These are phyloP conservation scores for Brachypodius melanocephalos DNA, from an alignment of 2,113 vertebrate genomes.

Conservation along the genomic window DNA sequence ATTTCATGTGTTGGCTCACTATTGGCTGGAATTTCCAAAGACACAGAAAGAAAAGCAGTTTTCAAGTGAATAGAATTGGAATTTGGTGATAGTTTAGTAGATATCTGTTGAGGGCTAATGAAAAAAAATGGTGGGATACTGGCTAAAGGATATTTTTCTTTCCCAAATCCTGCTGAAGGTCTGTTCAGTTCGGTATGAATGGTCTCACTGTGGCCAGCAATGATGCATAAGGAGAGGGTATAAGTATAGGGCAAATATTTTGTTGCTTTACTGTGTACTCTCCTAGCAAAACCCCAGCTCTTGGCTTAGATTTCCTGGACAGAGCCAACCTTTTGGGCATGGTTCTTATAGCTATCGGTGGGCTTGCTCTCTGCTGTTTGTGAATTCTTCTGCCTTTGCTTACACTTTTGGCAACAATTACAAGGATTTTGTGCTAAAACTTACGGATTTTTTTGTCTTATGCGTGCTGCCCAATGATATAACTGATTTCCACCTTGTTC, in stretches of 20 bases:
- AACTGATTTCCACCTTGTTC: neutral
- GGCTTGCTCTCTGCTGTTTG: neutral
- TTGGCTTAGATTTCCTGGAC: neutral
- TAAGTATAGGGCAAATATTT: neutral
- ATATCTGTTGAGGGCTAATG: neutral
- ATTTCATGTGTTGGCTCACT: neutral
- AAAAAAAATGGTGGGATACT: neutral
- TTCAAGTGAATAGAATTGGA: neutral
- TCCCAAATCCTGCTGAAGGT: neutral
- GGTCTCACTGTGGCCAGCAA: neutral
- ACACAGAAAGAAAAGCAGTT: neutral
- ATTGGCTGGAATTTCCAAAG: neutral
- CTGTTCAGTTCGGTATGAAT: neutral
- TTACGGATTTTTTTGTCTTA: fast-evolving
- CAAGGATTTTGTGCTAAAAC: neutral
- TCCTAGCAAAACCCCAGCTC: neutral
- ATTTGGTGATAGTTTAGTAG: neutral
- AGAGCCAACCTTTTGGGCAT: neutral
- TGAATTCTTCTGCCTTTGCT: neutral
- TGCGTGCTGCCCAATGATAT: neutral
- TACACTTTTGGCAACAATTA: neutral
- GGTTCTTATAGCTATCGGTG: neutral
- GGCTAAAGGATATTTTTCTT: neutral
- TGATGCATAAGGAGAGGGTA: neutral
- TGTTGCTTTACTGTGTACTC: neutral